Evolutionary conservation across 2,888 invertebrate species (phyloP).

Genomic region (Eristalis tenax): DNA sequence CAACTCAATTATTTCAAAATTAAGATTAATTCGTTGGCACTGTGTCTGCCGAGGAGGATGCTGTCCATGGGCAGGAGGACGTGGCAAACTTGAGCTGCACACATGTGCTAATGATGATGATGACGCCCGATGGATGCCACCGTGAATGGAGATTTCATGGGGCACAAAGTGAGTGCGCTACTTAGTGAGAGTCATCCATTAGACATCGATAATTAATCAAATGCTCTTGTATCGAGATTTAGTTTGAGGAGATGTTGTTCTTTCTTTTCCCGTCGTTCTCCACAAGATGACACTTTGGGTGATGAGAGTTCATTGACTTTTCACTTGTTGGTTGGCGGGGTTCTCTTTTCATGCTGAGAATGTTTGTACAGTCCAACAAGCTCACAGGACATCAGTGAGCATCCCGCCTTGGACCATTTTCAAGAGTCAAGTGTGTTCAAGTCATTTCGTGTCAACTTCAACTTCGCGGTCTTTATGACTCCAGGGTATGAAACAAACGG

Average conservation of each 20-base stretch:
- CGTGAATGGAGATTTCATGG: conserved; percentile 55
- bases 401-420: too few species aligned
- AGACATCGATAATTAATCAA: conserved; percentile 66
- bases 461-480: too few species aligned
- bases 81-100: conserved; percentile 45
- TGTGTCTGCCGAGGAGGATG: conserved; percentile 1
- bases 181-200: conserved; percentile 50
- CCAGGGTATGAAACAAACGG: too few species aligned
- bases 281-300: not conserved
- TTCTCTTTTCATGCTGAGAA: not conserved
- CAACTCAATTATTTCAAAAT: conserved; percentile 63
- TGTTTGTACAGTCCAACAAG: too few species aligned
- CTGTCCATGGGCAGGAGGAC: conserved; percentile 9
- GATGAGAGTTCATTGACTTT: not conserved
- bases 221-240: conserved; percentile 31
- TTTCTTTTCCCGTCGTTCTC: not conserved
- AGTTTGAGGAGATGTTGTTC: not conserved
- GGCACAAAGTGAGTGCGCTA: conserved; percentile 15
- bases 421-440: too few species aligned
- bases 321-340: not conserved
- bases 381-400: too few species aligned
- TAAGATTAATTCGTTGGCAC: conserved; percentile 65
- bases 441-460: too few species aligned
- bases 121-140: conserved; percentile 10
- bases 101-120: conserved; percentile 66